These are phyloP conservation scores for Anagrus nilaparvatae DNA, from an alignment of 1,140 invertebrate species.

Conservation along the genomic window DNA sequence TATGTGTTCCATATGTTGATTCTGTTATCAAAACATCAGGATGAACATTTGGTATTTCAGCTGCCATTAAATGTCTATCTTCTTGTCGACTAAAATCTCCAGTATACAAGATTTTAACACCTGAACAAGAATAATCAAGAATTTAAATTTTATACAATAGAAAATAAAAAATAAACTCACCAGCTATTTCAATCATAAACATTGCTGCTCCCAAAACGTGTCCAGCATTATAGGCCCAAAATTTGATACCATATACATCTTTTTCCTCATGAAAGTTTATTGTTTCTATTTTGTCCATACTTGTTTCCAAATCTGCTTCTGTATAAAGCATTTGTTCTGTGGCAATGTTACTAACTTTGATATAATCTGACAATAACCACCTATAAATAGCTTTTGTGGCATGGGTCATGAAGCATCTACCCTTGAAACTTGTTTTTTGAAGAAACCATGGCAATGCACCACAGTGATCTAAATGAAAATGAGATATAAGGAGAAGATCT, in stretches of 20 bases:
- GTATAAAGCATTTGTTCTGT: slow-evolving; percentile 97
- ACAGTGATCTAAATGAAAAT: slow-evolving; percentile 98
- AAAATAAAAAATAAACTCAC: slow-evolving; percentile 54
- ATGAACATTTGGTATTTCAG: slow-evolving; percentile 91
- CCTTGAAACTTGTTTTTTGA: slow-evolving; percentile 94
- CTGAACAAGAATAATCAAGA: slow-evolving; percentile 6
- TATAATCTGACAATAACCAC: slow-evolving; percentile 97
- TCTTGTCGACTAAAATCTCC: slow-evolving; percentile 98
- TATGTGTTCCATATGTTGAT: slow-evolving; percentile 98
- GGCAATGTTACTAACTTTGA: slow-evolving; percentile 97
- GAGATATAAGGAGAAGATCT: slow-evolving; percentile 91
- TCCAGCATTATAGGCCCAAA: slow-evolving; percentile 98
- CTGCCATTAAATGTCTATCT: slow-evolving; percentile 98
- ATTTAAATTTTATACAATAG: no score
- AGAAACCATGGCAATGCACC: slow-evolving; percentile 98
- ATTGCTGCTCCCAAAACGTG: slow-evolving; percentile 98
- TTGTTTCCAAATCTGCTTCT: slow-evolving; percentile 91
- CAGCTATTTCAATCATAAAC: slow-evolving; percentile 99
- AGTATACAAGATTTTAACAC: slow-evolving; percentile 79
- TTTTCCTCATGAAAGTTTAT: slow-evolving; percentile 98
- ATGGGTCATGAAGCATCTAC: slow-evolving; percentile 99
- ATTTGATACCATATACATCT: slow-evolving; percentile 91
- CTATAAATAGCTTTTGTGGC: slow-evolving; percentile 99
- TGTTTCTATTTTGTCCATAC: slow-evolving; percentile 98
- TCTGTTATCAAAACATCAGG: slow-evolving; percentile 98